Evolutionary conservation across 2,113 vertebrate species (phyloP).

Genomic region (Psilopsiagon aurifrons): DNA sequence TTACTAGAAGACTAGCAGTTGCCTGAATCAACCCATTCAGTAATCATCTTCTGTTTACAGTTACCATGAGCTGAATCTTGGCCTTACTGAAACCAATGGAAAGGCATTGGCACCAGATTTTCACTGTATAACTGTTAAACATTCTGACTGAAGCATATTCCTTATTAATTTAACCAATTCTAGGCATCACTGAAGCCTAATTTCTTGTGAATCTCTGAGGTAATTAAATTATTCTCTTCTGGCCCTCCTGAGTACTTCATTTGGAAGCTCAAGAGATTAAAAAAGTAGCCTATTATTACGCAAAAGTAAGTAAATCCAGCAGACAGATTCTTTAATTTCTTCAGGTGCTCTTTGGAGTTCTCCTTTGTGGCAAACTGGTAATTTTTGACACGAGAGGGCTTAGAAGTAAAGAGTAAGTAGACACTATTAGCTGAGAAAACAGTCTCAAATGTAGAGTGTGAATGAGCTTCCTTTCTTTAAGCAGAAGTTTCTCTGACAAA

Average conservation of each 20-base stretch:
- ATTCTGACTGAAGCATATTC: conserved; percentile 1
- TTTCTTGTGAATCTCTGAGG: conserved; percentile 49
- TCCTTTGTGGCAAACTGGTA: neutral
- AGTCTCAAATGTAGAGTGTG: neutral
- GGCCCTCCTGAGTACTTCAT: neutral
- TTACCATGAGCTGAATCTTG: neutral
- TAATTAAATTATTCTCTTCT: conserved; percentile 41
- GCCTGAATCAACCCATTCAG: neutral
- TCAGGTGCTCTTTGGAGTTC: neutral
- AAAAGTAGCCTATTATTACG: conserved; percentile 27
- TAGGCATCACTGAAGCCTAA: conserved; percentile 33
- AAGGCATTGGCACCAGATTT: neutral
- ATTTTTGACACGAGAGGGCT: neutral
- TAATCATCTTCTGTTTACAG: neutral
- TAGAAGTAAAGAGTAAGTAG: neutral
- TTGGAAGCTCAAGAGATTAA: conserved; percentile 36
- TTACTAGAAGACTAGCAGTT: neutral
- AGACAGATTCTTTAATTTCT: conserved; percentile 24
- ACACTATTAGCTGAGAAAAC: neutral
- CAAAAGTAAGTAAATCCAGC: neutral
- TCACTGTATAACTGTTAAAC: neutral
- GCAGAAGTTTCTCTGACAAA: neutral
- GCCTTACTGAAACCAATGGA: neutral
- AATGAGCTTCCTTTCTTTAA: neutral
- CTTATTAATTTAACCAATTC: conserved; percentile 24